Base-by-base conservation (phyloP, 2,888 invertebrate species). In the Hyposoter didymator region DNA sequence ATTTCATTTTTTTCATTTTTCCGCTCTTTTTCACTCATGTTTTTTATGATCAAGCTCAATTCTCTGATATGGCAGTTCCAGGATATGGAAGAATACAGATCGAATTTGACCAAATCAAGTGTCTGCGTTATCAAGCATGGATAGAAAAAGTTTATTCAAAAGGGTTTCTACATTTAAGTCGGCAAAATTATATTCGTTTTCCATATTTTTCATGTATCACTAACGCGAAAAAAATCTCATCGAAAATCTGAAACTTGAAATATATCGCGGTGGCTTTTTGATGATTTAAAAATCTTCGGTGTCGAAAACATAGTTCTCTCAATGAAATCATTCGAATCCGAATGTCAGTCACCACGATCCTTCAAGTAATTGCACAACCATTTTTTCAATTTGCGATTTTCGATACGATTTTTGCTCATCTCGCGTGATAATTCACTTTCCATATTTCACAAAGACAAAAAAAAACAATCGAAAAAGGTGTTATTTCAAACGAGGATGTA, bases 41-140 rank as follows among this genome's bases (percentile, higher is more conserved):
- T 92, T 92, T 92, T 59, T 90, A 92, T 92, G 91, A 90, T 93
- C 92, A 94, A 93, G 93, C 92, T 94, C 93, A 93, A 93, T 93
- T 92, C 89, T 93, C 93, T 95, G 96, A 96, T 96, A 96, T 96
- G 96, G 95, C 96, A 95, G 95, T 95, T 95, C 95, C 95, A 95
- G 95, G 95, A 95, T 95, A 95, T 95, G 95, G 95, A 95, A 94
- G 91, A 92, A 92, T 79, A 88, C 88, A 89, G 90, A 89, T 84
- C 81, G 85, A 88, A 88, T 85, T 88, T 89, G 85, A 82, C 85
- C 67, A 84, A 83, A 70, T 69, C 19, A 81, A 84, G 86, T 86
- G 86, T 87, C 87, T 84, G 85, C 73, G 72, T 62, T 84, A 32
- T 69, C 43, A 75, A 80, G 47, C 72, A 43, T 32, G 62, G 43